Conservation (phyloP, 2,113 vertebrate genomes). For the Festucalex cinctus region DNA sequence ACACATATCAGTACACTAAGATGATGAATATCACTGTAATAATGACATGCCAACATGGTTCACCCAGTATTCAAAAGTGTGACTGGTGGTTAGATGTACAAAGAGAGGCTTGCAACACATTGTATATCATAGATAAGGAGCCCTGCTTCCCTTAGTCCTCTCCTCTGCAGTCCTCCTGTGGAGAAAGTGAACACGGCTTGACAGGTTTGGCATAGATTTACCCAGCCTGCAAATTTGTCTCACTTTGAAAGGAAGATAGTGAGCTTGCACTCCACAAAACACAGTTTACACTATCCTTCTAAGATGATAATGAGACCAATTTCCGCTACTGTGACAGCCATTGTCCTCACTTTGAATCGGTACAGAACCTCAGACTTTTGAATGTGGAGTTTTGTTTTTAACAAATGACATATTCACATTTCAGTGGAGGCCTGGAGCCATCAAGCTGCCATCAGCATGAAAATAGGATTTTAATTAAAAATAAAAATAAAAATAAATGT, state of each 20-base stretch:
- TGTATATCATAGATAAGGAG: slow-evolving; percentile 3
- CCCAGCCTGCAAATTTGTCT: slow-evolving; percentile 89
- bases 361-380: neutral
- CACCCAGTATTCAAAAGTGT: too few relatives aligned
- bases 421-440: too few relatives aligned
- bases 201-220: slow-evolving; percentile 52
- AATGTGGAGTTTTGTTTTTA: neutral
- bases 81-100: neutral
- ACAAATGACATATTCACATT: too few relatives aligned
- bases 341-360: neutral
- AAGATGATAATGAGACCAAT: slow-evolving; percentile 33
- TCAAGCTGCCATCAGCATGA: too few relatives aligned
- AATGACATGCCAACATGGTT: too few relatives aligned
- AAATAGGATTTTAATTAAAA: too few relatives aligned
- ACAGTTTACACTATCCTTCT: slow-evolving; percentile 81
- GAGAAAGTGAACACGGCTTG: slow-evolving; percentile 14
- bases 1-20: too few relatives aligned
- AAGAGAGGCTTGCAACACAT: neutral
- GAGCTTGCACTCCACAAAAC: slow-evolving; percentile 83
- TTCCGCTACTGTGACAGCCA: slow-evolving; percentile 18
- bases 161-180: slow-evolving; percentile 16
- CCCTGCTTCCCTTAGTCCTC: neutral
- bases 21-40: too few relatives aligned
- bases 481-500: too few relatives aligned
- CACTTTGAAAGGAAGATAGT: slow-evolving; percentile 85